Evolutionary conservation across 2,888 invertebrate genomes (phyloP), one percentile per base, ranked within the genome.

Genomic region (Ichneumon xanthorius): DNA sequence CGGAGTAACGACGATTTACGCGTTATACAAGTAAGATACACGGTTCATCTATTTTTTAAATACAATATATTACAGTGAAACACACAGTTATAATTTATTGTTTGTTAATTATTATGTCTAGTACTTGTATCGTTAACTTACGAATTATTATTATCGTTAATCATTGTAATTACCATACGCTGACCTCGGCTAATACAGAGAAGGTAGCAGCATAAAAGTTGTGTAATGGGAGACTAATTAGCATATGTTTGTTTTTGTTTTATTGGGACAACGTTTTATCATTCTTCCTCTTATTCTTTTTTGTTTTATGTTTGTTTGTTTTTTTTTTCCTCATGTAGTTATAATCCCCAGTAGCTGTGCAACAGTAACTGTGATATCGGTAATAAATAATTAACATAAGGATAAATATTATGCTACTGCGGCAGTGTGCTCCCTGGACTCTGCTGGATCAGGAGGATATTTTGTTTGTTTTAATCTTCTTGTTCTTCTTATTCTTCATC

Each of bases 41-140:
- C 87, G 83, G 75, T 85, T 82, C 65, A 68, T 85, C 85, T 85
- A 85, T 85, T 85, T 91, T 92, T 92, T 93, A 93, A 92, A 93
- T 93, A 93, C 93, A 93, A 93, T 93, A 93, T 93, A 93, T 93
- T 93, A 93, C 93, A 93, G 93, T 92, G 92, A 93, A 92, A 93
- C 93, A 93, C 93, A 93, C 93, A 93, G 89, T 93, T 92, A 93
- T 92, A 92, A 93, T 92, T 92, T 92, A 92, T 91, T 92, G 92
- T 92, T 76, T 93, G 92, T 92, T 92, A 92, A 92, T 92, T 81
- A 92, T 91, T 92, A 92, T 92, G 89, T 91, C 92, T 92, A 92
- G 90, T 90, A 85, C 78, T 86, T 87, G 80, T 84, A 82, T 87
- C 84, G 75, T 86, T 86, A 85, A 86, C 88, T 88, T 89, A 88